Evolutionary conservation across 2,797 vertebrate genomes (phyloP), one percentile per base, ranked within the genome.

Genomic region (Gastrophryne carolinensis): DNA sequence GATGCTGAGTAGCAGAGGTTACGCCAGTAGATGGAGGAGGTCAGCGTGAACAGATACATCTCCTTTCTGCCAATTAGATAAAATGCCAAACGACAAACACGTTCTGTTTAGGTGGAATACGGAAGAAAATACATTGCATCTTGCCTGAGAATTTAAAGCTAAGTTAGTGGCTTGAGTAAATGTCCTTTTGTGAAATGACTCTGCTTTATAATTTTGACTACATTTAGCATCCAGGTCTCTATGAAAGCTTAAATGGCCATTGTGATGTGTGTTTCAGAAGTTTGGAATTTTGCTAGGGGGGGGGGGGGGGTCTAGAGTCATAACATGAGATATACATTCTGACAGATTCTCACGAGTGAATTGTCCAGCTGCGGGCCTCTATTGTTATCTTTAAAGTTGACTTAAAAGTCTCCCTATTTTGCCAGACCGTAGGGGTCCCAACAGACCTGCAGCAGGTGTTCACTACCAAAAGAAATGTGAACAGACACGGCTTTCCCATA

Each of bases 271-370:
- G 76, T 82, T 82, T 83, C 81, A 82, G 81, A 85, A 81, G 80
- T 75, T 80, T 83, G 73, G 74, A n/a, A 0, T 84, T 80, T 72
- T 80, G 80, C 84, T 82, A 80, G 82, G 84, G n/a, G n/a, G n/a
- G n/a, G n/a, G n/a, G n/a, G n/a, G n/a, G n/a, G 83, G 82, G 79
- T 79, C 84, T 86, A 83, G 85, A 86, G 84, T 87, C 82, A 87
- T 85, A 83, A 84, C 85, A 86, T 83, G 83, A n/a, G n/a, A 82
- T 80, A 79, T 86, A 73, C 76, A 75, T 78, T 86, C 81, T 57
- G 66, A 57, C 66, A 70, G 49, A 39, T 52, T 13, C 27, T 13
- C 44, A 50, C 30, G 47, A 68, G 72, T 72, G 77, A 24, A 30
- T 83, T 82, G 79, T 83, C 76, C 71, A 84, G 78, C 79, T 70